These are phyloP conservation scores for Pseudorasbora parva DNA, from an alignment of 2,113 vertebrate species.

Conservation along the genomic window DNA sequence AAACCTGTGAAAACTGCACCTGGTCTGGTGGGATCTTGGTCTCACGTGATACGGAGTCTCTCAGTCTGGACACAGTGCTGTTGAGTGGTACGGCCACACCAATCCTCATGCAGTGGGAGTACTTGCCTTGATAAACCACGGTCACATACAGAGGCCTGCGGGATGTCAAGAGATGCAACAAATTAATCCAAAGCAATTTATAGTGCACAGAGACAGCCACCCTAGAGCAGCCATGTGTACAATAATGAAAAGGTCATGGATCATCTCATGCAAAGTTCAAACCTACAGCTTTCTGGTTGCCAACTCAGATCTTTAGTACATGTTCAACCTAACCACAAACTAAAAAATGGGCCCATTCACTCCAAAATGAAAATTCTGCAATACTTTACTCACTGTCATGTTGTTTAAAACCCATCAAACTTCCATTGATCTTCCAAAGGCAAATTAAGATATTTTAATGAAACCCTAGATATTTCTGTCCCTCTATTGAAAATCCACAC, in stretches of 20 bases:
- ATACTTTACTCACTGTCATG: not conserved
- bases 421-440: not conserved
- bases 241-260: not conserved
- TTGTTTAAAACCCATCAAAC: not conserved
- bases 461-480: not conserved
- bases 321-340: not conserved
- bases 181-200: conserved; percentile 5
- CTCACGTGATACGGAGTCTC: conserved; percentile 91
- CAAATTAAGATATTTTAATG: not conserved
- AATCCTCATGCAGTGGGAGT: conserved; percentile 96
- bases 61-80: conserved; percentile 88
- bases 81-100: conserved; percentile 92
- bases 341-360: not conserved
- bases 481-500: not conserved
- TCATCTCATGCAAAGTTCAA: not conserved
- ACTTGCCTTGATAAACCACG: conserved; percentile 95
- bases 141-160: conserved; percentile 92
- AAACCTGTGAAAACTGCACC: conserved; percentile 71
- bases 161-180: conserved; percentile 38
- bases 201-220: not conserved
- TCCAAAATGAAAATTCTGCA: not conserved
- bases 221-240: not conserved
- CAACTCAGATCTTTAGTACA: not conserved
- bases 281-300: not conserved
- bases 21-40: conserved; percentile 96